Conservation (phyloP, 2,888 invertebrate genomes). For the Ametastegia equiseti region DNA sequence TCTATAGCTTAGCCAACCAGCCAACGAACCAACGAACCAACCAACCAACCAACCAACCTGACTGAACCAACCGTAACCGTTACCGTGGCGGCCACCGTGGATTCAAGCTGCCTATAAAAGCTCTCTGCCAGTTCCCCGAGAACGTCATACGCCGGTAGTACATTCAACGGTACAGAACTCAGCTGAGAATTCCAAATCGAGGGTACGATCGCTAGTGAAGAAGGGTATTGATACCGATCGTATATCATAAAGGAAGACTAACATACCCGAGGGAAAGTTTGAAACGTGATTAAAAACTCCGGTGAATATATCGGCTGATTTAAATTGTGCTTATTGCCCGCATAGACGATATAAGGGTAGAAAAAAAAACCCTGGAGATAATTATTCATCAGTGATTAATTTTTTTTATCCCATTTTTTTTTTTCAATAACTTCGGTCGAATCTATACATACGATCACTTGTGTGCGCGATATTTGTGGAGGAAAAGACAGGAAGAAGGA, state of each 20-base stretch:
- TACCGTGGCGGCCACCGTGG: constrained; percentile 35
- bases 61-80: constrained; percentile 33
- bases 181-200: neutral
- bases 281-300: neutral
- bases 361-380: neutral
- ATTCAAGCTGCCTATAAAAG: constrained; percentile 69
- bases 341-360: neutral
- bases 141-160: constrained; percentile 71
- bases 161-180: constrained; percentile 68
- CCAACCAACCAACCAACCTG: constrained; percentile 11
- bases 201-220: neutral
- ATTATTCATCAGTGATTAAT: neutral
- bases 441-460: too few relatives aligned
- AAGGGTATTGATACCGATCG: neutral
- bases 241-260: neutral
- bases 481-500: too few relatives aligned
- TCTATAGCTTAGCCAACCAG: constrained; percentile 18
- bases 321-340: neutral
- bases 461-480: neutral
- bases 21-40: constrained; percentile 28
- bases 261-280: neutral
- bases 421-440: neutral
- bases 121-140: constrained; percentile 65
- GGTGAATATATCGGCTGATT: constrained; percentile 11
- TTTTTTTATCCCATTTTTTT: neutral